Percentiles rank a stretch among this genome's conserved stretches.
Conservation (phyloP, 2,797 vertebrate species). For the Neosilurus hyrtlii region DNA sequence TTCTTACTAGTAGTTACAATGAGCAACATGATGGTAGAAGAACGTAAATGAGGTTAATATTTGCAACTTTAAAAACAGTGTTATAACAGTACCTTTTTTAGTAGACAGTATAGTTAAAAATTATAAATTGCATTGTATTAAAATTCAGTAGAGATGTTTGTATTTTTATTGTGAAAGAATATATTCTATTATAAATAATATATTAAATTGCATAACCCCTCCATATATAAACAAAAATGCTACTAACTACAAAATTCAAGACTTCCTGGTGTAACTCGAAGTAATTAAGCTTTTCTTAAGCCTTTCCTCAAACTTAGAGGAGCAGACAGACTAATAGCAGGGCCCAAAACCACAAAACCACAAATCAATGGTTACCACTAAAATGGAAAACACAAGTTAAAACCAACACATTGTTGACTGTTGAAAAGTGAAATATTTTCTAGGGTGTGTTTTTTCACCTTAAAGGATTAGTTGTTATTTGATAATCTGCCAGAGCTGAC, state of each 20-base stretch:
- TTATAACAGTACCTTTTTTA: neutral
- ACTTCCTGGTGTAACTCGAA: neutral
- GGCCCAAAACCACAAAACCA: neutral
- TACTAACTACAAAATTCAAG: neutral
- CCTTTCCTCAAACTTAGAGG: neutral
- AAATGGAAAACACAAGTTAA: neutral
- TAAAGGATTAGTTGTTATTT: too few species aligned
- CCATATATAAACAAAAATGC: neutral
- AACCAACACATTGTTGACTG: too few species aligned
- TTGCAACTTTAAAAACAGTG: neutral
- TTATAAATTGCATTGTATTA: too few species aligned
- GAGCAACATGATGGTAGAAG: neutral
- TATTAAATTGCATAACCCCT: neutral
- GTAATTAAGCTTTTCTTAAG: neutral
- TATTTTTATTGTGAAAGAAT: neutral
- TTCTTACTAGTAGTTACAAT: neutral
- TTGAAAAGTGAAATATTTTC: too few species aligned
- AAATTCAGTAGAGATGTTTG: neutral
- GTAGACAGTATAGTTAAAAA: neutral
- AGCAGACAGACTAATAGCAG: neutral
- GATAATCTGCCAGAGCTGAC: too few species aligned
- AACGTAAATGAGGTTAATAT: neutral
- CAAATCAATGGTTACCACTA: neutral
- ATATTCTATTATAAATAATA: neutral
- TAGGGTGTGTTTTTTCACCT: too few species aligned